Evolutionary conservation across 37 sponge, comb jelly and placozoan genomes (phyloP).

Genomic region (Ianthella basta): DNA sequence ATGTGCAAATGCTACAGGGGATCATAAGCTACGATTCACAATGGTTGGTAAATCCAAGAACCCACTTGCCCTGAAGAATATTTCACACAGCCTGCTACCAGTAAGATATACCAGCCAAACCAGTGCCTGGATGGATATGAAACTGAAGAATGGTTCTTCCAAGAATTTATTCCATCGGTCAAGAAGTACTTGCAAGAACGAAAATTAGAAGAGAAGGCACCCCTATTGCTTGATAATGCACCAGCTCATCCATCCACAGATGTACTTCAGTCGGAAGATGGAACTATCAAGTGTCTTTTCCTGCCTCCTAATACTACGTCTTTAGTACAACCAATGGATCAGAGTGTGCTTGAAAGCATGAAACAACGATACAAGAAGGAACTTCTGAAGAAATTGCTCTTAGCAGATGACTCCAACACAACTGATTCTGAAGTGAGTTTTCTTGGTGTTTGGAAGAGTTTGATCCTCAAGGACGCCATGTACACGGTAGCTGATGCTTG

Average conservation of each 20-base stretch:
- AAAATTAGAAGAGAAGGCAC: constrained; percentile 41
- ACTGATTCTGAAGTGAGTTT: constrained; percentile 29
- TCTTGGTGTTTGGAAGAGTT: constrained; percentile 51
- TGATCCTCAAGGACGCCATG: constrained; percentile 49
- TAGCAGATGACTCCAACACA: constrained; percentile 59
- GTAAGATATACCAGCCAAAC: constrained; percentile 51
- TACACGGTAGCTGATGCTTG: constrained; percentile 47
- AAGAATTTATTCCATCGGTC: constrained; percentile 61
- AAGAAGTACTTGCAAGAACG: constrained; percentile 19
- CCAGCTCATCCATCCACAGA: constrained; percentile 66
- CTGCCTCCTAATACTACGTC: constrained; percentile 79
- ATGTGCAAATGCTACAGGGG: constrained; percentile 72
- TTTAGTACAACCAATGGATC: constrained; percentile 85
- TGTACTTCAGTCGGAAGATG: constrained; percentile 49
- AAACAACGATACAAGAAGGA: constrained; percentile 64
- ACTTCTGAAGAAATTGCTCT: constrained; percentile 51
- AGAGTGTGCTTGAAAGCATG: constrained; percentile 59
- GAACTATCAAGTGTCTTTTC: constrained; percentile 51
- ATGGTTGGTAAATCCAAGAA: constrained; percentile 67
- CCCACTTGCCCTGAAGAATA: constrained; percentile 63
- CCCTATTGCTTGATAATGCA: constrained; percentile 66
- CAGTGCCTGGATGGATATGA: constrained; percentile 80
- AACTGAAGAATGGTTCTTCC: constrained; percentile 66
- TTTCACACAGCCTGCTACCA: constrained; percentile 47
- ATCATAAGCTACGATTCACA: constrained; percentile 58